phyloP scores from a whole-genome alignment of 2,888 invertebrate species.

The Agrenia bidenticulata region DNA sequence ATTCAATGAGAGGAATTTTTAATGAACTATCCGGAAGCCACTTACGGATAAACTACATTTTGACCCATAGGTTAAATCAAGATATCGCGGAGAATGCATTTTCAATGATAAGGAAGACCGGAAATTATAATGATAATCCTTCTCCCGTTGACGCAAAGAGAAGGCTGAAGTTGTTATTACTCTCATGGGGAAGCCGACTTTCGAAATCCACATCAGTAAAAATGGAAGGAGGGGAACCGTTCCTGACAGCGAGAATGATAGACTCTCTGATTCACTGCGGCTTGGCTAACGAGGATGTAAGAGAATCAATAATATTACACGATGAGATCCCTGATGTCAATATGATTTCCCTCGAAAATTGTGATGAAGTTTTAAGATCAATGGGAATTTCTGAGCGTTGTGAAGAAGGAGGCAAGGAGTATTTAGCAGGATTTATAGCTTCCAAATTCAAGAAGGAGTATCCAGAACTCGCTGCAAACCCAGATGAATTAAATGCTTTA shows the following conservation, averaged over 20 bases:
- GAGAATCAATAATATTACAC: neutral
- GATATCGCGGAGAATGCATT: neutral
- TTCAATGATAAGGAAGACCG: neutral
- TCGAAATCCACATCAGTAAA: neutral
- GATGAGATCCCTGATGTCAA: neutral
- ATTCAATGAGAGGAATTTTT: neutral
- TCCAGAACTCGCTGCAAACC: constrained; percentile 1
- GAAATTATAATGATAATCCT: neutral
- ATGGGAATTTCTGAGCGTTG: neutral
- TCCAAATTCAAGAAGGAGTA: neutral
- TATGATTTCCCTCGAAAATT: neutral
- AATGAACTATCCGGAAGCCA: neutral
- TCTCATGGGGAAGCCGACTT: neutral
- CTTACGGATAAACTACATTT: neutral
- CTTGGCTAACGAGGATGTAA: neutral
- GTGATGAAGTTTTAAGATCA: neutral
- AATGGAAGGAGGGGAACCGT: neutral
- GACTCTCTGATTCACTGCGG: neutral
- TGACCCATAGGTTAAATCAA: neutral
- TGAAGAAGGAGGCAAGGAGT: constrained; percentile 1
- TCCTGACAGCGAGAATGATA: neutral
- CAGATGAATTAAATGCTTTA: neutral
- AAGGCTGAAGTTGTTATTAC: neutral
- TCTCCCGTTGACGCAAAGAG: constrained; percentile 4
- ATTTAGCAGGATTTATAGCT: constrained; percentile 11